Evolutionary conservation across 2,113 vertebrate genomes (phyloP).

Genomic region (Lycaon pictus): DNA sequence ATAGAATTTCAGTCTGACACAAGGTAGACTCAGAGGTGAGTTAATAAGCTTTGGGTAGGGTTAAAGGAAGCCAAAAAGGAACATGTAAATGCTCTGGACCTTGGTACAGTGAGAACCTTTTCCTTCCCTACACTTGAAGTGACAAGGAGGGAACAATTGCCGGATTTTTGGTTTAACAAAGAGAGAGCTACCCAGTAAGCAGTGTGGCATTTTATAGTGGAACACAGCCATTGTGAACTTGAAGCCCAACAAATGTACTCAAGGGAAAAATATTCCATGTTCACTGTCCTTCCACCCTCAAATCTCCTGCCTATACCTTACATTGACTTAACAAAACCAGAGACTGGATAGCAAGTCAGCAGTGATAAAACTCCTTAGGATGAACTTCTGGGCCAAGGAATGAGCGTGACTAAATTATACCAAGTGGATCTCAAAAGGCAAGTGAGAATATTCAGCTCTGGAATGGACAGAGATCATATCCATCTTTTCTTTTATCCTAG

Average conservation of each 20-base stretch:
- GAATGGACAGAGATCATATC: background rate
- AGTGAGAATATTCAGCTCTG: background rate
- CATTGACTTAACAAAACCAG: background rate
- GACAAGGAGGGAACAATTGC: background rate
- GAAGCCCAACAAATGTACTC: background rate
- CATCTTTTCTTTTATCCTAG: background rate
- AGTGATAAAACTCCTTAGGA: background rate
- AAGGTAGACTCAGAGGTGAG: background rate
- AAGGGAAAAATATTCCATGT: background rate
- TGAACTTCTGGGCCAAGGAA: background rate
- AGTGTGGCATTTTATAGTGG: background rate
- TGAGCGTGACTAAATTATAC: background rate
- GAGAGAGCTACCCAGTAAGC: background rate
- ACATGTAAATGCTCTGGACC: background rate
- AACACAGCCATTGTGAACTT: background rate
- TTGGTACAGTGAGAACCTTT: background rate
- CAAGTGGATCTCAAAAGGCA: background rate
- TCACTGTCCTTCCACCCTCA: background rate
- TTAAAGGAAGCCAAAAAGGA: background rate
- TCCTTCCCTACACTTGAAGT: background rate
- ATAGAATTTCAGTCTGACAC: background rate
- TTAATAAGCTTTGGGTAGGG: background rate
- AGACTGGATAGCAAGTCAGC: background rate
- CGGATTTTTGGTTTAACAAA: background rate
- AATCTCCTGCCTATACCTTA: background rate